Evolutionary conservation across 2,797 vertebrate species (phyloP).

Genomic region (Babyrousa celebensis): DNA sequence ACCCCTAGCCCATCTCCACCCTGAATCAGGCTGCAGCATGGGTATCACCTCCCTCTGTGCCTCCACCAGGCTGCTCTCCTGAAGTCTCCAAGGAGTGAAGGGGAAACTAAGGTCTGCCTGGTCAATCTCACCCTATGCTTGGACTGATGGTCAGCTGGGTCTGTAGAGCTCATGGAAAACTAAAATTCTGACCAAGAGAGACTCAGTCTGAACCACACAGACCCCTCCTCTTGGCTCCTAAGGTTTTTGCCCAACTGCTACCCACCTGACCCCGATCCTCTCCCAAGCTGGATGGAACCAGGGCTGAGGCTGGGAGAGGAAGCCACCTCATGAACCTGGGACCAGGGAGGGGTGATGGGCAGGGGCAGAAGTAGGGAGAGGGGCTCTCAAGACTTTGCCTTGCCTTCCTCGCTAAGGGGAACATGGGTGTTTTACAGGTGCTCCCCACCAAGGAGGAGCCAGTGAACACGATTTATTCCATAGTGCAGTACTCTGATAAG

Average conservation of each 20-base stretch:
- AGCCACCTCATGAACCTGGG: neutral
- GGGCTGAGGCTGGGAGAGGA: neutral
- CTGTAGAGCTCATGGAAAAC: neutral
- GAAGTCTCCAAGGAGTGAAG: neutral
- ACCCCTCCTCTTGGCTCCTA: neutral
- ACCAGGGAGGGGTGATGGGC: neutral
- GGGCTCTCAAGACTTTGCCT: neutral
- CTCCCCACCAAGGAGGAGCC: constrained; percentile 6
- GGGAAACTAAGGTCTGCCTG: neutral
- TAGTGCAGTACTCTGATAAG: constrained; percentile 34
- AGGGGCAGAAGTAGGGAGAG: neutral
- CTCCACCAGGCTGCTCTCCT: neutral
- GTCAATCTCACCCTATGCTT: neutral
- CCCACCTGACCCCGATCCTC: neutral
- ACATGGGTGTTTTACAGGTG: constrained; percentile 70
- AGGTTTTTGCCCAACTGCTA: neutral
- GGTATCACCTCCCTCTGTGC: neutral
- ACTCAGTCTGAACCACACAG: neutral
- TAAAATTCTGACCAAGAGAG: neutral
- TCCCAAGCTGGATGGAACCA: neutral
- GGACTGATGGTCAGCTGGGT: neutral
- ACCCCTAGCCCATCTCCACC: neutral
- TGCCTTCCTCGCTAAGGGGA: neutral
- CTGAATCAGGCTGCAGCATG: neutral
- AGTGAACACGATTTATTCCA: constrained; percentile 40